Base-by-base conservation (phyloP, 2,113 vertebrate genomes). In the Cebidichthys violaceus region DNA sequence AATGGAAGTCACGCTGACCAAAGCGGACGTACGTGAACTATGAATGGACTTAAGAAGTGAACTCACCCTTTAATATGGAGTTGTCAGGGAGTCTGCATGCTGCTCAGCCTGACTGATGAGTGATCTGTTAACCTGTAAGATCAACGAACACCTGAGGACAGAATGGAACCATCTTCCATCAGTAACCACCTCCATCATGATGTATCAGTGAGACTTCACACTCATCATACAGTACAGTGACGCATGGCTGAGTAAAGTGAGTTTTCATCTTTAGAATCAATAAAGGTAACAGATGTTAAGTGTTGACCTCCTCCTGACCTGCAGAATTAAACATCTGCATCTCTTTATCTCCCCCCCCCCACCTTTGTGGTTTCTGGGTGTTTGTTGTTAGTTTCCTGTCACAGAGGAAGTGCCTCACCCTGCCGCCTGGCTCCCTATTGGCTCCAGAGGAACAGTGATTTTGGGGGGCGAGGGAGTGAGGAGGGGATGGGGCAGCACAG, bases 321-420 rank as follows among this genome's bases (percentile, higher is more conserved):
- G n/a, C 35, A 10, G 20, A 79, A 52, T 17, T 31, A 90, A 60
- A 84, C 74, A 71, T 86, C 82, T 85, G 83, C 79, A 78, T 87
- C 75, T 88, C 70, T 89, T 74, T 68, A 79, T 83, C 86, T 79
- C 45, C 55, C 31, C 50, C 22, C 20, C 11, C 1, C 4, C 9
- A 37, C n/a, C 22, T 2, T n/a, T 37, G 61, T 6, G 35, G 61
- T 64, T 73, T 90, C 75, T 85, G 54, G 83, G 81, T 94, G 90
- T 94, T 93, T 92, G 92, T 84, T 93, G 93, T 92, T 92, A 13
- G 88, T 91, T 96, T 95, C 94, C 93, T 95, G 94, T 95, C 85
- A 91, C 91, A 95, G 79, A 95, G 95, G 95, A 95, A 95, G 94
- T 93, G 93, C 94, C 93, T 94, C 94, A 86, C 94, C 95, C 94